phyloP scores from a whole-genome alignment of 2,888 invertebrate species.

The Caenorhabditis zanzibari region DNA sequence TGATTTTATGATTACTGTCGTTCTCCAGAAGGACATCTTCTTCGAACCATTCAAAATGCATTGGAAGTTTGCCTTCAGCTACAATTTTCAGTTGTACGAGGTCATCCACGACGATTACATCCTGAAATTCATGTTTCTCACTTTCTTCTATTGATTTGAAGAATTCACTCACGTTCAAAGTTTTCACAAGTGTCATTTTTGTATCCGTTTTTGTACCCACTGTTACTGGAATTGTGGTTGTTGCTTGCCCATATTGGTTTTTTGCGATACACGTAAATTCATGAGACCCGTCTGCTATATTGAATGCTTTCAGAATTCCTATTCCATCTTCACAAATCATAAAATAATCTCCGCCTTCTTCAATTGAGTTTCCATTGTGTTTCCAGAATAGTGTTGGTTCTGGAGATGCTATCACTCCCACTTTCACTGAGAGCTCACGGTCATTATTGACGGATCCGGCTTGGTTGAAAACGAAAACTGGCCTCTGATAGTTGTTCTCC shows the following conservation, averaged over 20 bases:
- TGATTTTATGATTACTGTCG: constrained; percentile 43
- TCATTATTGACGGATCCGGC: constrained; percentile 51
- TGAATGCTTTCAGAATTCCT: constrained; percentile 63
- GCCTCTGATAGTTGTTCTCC: constrained; percentile 57
- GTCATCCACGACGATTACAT: constrained; percentile 58
- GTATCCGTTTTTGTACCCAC: constrained; percentile 5
- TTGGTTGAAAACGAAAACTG: constrained; percentile 67
- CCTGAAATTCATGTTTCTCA: constrained; percentile 32
- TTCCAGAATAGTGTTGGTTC: constrained; percentile 79
- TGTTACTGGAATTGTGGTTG: constrained; percentile 38
- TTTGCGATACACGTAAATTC: constrained; percentile 62
- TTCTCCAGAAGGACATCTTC: constrained; percentile 8
- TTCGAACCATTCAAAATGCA: constrained; percentile 50
- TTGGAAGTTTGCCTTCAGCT: constrained; percentile 45
- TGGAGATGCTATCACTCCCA: constrained; percentile 83
- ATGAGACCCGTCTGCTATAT: constrained; percentile 45
- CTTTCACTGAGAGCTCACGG: constrained; percentile 69
- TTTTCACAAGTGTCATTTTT: constrained; percentile 49
- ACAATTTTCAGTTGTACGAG: constrained; percentile 61
- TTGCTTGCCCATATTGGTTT: constrained; percentile 58
- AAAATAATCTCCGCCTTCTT: constrained; percentile 60
- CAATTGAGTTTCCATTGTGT: constrained; percentile 64
- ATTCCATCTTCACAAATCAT: constrained; percentile 73
- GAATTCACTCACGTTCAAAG: constrained; percentile 46
- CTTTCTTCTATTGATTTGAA: neutral